These are phyloP conservation scores for Zelleria hepariella DNA, from an alignment of 2,888 invertebrate species.

Conservation along the genomic window DNA sequence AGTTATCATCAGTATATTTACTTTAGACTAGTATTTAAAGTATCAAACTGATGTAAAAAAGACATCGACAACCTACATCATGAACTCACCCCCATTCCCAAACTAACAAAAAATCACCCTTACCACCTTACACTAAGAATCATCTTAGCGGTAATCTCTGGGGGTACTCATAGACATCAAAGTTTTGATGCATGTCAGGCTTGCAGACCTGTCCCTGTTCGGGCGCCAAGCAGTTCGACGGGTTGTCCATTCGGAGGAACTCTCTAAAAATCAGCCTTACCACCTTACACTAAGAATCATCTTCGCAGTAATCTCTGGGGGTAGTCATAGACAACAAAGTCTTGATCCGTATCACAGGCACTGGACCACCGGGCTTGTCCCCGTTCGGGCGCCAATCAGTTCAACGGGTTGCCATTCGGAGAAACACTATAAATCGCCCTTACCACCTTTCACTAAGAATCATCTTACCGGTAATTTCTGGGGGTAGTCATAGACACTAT, in stretches of 20 bases:
- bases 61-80: too few relatives aligned
- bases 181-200: slow-evolving; percentile 94
- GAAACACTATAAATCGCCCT: too few relatives aligned
- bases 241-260: slow-evolving; percentile 86
- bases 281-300: not conserved
- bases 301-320: slow-evolving; percentile 82
- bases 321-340: slow-evolving; percentile 99
- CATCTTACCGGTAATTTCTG: slow-evolving; percentile 79
- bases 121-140: too few relatives aligned
- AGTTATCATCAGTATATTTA: too few relatives aligned
- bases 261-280: too few relatives aligned
- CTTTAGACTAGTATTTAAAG: too few relatives aligned
- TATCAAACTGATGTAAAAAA: too few relatives aligned
- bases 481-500: slow-evolving; percentile 99
- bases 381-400: slow-evolving; percentile 81
- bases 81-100: too few relatives aligned
- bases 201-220: slow-evolving; percentile 77
- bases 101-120: too few relatives aligned
- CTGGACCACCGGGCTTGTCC: slow-evolving; percentile 87
- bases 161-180: slow-evolving; percentile 99
- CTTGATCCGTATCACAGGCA: slow-evolving; percentile 95
- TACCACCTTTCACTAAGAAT: too few relatives aligned
- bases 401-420: slow-evolving; percentile 94
- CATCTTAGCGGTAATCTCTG: slow-evolving; percentile 79
- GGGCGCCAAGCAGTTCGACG: slow-evolving; percentile 84